Conservation (phyloP, 1,140 invertebrate species). For the Harlomillsia oculata region DNA sequence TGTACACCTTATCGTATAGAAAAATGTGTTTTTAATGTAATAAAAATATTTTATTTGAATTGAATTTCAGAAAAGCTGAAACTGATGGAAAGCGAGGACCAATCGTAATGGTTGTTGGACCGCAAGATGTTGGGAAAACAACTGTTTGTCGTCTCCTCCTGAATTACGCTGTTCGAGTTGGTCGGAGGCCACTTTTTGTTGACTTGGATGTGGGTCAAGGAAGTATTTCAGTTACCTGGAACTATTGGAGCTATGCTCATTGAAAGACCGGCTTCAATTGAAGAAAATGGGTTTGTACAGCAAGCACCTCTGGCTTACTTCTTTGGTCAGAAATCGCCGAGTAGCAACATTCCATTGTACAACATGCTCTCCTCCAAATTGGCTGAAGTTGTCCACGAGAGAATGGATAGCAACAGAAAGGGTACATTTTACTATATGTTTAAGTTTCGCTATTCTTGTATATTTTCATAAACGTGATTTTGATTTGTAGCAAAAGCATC, state of each 20-base stretch:
- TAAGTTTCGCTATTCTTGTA: background rate
- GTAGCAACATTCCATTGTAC: slow-evolving; percentile 71
- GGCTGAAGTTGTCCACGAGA: slow-evolving; percentile 73
- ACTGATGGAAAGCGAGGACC: slow-evolving; percentile 51
- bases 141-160: slow-evolving; percentile 79
- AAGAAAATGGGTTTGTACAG: slow-evolving; percentile 78
- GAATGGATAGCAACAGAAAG: slow-evolving; percentile 76
- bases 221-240: slow-evolving; percentile 80
- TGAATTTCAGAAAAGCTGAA: slow-evolving; percentile 18
- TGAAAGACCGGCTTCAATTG: slow-evolving; percentile 79
- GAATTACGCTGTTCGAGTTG: slow-evolving; percentile 87
- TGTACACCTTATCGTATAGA: background rate
- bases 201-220: slow-evolving; percentile 96
- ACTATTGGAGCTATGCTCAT: slow-evolving; percentile 81
- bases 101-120: slow-evolving; percentile 84
- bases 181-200: slow-evolving; percentile 75
- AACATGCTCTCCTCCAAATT: slow-evolving; percentile 73
- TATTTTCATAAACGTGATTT: background rate
- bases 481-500: slow-evolving; percentile 61
- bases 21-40: background rate
- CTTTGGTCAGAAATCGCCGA: slow-evolving; percentile 76
- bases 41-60: background rate
- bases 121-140: slow-evolving; percentile 91
- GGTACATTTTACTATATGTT: slow-evolving; percentile 43
- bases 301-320: slow-evolving; percentile 87